A percentile compares a stretch with the other conserved stretches of the same genome.
Evolutionary conservation across 2,113 vertebrate genomes (phyloP).

Genomic region (Odobenus rosmarus): DNA sequence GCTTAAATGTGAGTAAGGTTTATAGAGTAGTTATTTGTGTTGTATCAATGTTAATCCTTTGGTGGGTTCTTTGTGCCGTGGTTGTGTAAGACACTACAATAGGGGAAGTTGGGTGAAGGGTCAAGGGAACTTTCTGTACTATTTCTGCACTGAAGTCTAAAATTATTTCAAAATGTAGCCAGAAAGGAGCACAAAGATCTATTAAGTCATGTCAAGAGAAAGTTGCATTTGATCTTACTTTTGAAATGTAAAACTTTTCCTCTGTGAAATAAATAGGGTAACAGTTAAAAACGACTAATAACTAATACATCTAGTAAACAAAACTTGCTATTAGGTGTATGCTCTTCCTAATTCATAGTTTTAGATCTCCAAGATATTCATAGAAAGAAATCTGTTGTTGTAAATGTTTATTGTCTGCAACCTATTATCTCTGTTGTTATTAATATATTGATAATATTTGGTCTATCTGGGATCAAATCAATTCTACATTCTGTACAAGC

Average conservation of each 20-base stretch:
- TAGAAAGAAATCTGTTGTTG: neutral
- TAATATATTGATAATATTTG: neutral
- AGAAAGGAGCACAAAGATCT: neutral
- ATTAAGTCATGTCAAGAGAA: neutral
- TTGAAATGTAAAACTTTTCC: neutral
- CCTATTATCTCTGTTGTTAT: neutral
- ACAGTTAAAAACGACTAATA: neutral
- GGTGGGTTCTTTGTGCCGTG: neutral
- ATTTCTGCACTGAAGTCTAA: neutral
- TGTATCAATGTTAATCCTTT: neutral
- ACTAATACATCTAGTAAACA: neutral
- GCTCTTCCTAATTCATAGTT: neutral
- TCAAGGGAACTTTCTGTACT: neutral
- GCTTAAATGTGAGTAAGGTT: neutral
- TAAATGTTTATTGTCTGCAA: neutral
- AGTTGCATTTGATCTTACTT: neutral
- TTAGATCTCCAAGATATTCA: neutral
- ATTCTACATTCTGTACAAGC: neutral
- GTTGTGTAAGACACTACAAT: neutral
- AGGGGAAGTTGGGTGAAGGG: neutral
- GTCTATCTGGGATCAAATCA: neutral
- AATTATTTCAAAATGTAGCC: conserved; percentile 43
- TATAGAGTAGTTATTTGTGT: neutral
- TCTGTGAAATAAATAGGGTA: neutral
- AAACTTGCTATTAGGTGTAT: neutral